These are phyloP conservation scores for Phasianus colchicus DNA, from an alignment of 2,113 vertebrate species.

Conservation along the genomic window DNA sequence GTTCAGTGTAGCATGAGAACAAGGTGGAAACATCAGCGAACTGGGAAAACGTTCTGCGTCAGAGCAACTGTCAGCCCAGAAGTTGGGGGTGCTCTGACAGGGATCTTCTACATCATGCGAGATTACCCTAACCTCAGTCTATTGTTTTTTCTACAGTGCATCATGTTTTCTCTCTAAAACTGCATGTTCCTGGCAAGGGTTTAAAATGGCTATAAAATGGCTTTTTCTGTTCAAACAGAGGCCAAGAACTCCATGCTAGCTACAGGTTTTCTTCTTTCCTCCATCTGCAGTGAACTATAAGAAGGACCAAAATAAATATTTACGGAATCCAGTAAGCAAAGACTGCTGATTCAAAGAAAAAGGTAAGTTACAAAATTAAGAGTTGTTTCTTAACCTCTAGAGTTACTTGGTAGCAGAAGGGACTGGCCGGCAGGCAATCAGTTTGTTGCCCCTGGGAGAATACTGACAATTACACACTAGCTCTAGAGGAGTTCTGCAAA, in stretches of 20 bases:
- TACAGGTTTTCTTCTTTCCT: not conserved
- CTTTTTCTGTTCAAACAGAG: conserved; percentile 12
- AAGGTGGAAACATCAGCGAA: not conserved
- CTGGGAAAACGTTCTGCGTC: not conserved
- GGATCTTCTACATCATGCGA: not conserved
- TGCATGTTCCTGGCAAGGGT: not conserved
- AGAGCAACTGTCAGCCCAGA: not conserved
- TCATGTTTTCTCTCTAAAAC: not conserved
- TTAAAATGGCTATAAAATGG: not conserved
- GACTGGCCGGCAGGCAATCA: not conserved
- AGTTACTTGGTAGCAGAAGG: not conserved
- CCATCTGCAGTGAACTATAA: not conserved
- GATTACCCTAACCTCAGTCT: not conserved
- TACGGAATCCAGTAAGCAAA: not conserved
- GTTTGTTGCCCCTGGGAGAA: not conserved
- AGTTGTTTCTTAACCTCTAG: not conserved
- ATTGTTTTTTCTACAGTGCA: not conserved
- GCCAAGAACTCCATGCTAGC: not conserved
- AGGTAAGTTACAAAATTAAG: not conserved
- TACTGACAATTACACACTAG: not conserved
- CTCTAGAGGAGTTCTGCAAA: not conserved
- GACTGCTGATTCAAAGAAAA: not conserved
- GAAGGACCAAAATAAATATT: not conserved
- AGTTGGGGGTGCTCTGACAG: not conserved
- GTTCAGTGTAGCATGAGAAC: not conserved